phyloP scores from a whole-genome alignment of 1,140 invertebrate species.

The Megalonaias nervosa region DNA sequence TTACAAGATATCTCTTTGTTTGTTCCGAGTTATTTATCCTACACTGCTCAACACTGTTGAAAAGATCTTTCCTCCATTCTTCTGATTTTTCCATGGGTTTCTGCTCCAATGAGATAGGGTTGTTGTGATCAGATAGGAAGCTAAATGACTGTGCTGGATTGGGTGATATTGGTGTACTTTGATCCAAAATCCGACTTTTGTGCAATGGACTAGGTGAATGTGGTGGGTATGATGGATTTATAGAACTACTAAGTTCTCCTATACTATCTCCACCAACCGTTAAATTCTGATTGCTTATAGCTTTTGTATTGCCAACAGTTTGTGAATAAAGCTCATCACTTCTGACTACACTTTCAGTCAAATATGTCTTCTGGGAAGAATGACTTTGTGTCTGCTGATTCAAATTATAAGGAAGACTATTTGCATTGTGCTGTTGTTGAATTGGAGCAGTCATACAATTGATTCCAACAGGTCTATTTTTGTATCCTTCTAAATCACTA shows the following conservation, averaged over 20 bases:
- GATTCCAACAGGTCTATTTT: slow-evolving; percentile 29
- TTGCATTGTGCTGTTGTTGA: slow-evolving; percentile 35
- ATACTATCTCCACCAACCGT: too few species aligned
- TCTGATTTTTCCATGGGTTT: too few species aligned
- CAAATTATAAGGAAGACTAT: slow-evolving; percentile 47
- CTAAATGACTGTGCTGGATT: slow-evolving; percentile 32
- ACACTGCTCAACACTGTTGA: background rate
- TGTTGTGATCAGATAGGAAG: slow-evolving; percentile 2
- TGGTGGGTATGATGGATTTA: slow-evolving; percentile 17
- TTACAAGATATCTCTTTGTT: too few species aligned
- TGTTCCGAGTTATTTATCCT: too few species aligned
- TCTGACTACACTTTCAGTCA: slow-evolving; percentile 25
- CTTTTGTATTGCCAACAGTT: background rate
- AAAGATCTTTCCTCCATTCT: slow-evolving; percentile 25
- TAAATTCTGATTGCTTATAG: too few species aligned
- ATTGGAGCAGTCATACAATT: slow-evolving; percentile 13
- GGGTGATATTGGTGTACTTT: slow-evolving; percentile 55
- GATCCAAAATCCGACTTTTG: slow-evolving; percentile 53
- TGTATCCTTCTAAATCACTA: slow-evolving; percentile 64
- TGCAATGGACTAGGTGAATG: slow-evolving; percentile 56
- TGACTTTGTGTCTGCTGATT: slow-evolving; percentile 30
- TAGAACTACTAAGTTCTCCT: too few species aligned
- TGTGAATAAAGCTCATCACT: slow-evolving; percentile 54
- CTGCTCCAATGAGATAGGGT: slow-evolving; percentile 1
- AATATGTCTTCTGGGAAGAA: slow-evolving; percentile 2